These are phyloP conservation scores for Balearica regulorum DNA, from an alignment of 2,797 vertebrate species.

Conservation along the genomic window DNA sequence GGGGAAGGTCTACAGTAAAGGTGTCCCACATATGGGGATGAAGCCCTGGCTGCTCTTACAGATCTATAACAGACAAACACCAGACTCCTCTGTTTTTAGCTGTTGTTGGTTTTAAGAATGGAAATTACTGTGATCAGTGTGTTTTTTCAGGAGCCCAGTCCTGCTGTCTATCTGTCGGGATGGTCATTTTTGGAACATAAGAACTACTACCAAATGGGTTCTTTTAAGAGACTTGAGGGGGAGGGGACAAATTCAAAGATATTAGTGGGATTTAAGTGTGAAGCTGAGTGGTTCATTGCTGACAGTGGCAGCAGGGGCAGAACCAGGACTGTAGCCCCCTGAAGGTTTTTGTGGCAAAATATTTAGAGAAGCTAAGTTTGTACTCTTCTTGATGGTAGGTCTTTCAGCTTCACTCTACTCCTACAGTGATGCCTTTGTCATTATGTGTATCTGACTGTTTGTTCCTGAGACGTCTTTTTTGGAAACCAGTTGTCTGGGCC, in stretches of 20 bases:
- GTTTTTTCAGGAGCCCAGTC: neutral
- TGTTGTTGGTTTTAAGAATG: neutral
- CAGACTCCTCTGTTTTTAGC: neutral
- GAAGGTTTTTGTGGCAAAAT: neutral
- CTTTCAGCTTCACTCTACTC: neutral
- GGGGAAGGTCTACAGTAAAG: neutral
- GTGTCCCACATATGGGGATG: neutral
- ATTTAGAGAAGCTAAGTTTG: neutral
- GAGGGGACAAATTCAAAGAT: neutral
- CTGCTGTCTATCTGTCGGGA: neutral
- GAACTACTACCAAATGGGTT: neutral
- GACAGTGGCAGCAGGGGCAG: neutral
- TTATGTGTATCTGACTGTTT: neutral
- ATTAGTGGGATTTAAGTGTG: neutral
- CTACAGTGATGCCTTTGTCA: neutral
- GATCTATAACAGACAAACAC: neutral
- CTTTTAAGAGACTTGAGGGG: neutral
- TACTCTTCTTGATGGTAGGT: neutral
- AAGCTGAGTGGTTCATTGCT: neutral
- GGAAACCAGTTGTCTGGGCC: neutral
- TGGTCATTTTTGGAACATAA: neutral
- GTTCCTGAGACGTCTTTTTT: neutral
- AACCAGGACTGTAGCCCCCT: neutral
- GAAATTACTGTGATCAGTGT: neutral
- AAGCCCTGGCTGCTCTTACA: neutral